Evolutionary conservation across 2,797 vertebrate genomes (phyloP).

Genomic region (Tragelaphus eurycerus): DNA sequence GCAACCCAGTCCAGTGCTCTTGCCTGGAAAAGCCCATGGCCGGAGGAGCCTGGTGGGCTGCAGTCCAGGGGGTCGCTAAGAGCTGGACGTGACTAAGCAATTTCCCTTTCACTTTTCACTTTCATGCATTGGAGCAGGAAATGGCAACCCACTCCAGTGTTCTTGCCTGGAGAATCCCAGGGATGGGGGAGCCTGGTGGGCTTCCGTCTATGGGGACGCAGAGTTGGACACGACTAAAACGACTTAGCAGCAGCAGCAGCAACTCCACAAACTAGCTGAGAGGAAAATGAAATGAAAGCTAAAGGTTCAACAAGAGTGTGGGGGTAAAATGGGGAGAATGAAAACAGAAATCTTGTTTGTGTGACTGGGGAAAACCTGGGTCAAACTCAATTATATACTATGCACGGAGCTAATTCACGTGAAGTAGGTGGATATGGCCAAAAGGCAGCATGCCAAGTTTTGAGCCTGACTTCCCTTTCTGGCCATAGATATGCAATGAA

Average conservation of each 20-base stretch:
- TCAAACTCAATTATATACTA: no score
- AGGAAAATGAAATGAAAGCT: neutral
- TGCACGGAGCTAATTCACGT: neutral
- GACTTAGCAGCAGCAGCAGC: neutral
- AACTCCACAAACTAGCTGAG: neutral
- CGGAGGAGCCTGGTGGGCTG: no score
- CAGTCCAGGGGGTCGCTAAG: no score
- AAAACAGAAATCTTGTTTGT: neutral
- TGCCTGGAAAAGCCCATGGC: no score
- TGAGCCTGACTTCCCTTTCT: neutral
- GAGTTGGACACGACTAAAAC: fast-evolving
- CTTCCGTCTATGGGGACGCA: no score
- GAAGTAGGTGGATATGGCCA: neutral
- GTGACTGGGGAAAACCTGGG: neutral
- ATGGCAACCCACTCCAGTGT: no score
- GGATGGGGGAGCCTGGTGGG: no score
- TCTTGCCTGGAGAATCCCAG: no score
- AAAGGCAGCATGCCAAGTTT: neutral
- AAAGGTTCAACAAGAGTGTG: neutral
- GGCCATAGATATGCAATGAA: neutral
- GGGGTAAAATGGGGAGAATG: neutral
- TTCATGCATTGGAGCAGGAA: no score
- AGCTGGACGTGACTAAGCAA: no score
- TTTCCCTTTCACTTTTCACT: no score
- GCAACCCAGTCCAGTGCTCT: no score